Evolutionary conservation across 2,888 invertebrate species (phyloP), one percentile per base, ranked within the genome.

Genomic region (Drosophila algonquin): DNA sequence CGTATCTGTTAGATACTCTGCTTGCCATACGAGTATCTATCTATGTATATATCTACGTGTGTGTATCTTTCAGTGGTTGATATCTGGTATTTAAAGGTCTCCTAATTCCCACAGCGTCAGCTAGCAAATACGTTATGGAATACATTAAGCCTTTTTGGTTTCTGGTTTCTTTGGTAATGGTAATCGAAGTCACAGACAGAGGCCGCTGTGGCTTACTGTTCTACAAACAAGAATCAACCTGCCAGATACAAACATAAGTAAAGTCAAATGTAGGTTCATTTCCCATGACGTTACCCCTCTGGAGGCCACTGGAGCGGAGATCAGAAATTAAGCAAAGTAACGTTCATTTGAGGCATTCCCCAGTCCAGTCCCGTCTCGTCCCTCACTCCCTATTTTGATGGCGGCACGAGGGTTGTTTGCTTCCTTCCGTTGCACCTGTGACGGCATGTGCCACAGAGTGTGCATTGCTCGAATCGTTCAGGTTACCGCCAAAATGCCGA

Each of bases 61-160:
- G 14, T 2, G 7, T 2, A 40, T 40, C 6, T 35, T 35, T 35
- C 14, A 35, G 40, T 40, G 14, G 40, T 14, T 40, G 14, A 14
- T 40, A 40, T 40, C n/a, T 40, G n/a, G 14, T 7, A 40, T 24
- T 61, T 18, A n/a, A 62, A 64, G 67, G 64, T 71, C 62, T 78
- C 70, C 45, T 47, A 64, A 60, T 81, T 81, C 69, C 64, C 84
- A 73, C 73, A 70, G 35, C 55, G 83, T 84, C 83, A 83, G 79
- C 62, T 89, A 87, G 87, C 70, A 81, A 81, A 84, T 70, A 87
- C 88, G 88, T 85, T 87, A 83, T 40, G 40, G 14, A 14, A 14
- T 40, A 40, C 14, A 14, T 40, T n/a, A 7, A 7, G 40, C 6
- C n/a, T 2, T n/a, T 40, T 40, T 50, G 67, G 58, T 58, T 64